Evolutionary conservation across 2,113 vertebrate genomes (phyloP).

Genomic region (Onychorhynchus coronatus): DNA sequence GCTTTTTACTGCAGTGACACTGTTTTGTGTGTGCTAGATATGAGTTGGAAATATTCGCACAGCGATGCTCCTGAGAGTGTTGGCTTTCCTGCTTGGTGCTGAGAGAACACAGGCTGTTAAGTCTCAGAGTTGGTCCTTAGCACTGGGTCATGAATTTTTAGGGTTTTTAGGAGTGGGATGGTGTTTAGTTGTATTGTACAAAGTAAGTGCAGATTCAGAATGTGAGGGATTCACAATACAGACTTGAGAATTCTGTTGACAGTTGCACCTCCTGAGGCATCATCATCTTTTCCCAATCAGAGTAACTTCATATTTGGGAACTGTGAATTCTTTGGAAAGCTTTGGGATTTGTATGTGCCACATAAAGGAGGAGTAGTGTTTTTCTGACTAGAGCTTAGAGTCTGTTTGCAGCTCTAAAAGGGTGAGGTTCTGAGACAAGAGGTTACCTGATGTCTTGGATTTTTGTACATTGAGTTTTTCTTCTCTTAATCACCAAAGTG

Average conservation of each 20-base stretch:
- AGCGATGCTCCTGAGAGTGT: neutral
- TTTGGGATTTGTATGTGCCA: neutral
- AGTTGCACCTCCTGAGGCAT: neutral
- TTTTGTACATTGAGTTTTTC: neutral
- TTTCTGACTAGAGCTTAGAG: neutral
- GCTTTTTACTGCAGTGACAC: neutral
- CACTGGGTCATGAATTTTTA: neutral
- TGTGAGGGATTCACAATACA: neutral
- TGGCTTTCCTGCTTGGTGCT: neutral
- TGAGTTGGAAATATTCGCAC: neutral
- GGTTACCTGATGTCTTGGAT: neutral
- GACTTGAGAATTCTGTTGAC: neutral
- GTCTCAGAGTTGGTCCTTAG: neutral
- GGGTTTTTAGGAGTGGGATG: neutral
- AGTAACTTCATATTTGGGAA: neutral
- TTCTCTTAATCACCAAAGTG: neutral
- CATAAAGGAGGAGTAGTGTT: neutral
- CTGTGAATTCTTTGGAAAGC: neutral
- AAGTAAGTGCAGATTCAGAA: neutral
- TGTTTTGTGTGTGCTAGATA: neutral
- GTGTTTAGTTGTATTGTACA: neutral
- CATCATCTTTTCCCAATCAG: neutral
- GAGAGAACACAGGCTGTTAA: neutral
- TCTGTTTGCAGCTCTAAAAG: neutral
- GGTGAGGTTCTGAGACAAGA: neutral